Base-by-base conservation (phyloP, 2,888 invertebrate species). In the Scaptomyza caliginosa region DNA sequence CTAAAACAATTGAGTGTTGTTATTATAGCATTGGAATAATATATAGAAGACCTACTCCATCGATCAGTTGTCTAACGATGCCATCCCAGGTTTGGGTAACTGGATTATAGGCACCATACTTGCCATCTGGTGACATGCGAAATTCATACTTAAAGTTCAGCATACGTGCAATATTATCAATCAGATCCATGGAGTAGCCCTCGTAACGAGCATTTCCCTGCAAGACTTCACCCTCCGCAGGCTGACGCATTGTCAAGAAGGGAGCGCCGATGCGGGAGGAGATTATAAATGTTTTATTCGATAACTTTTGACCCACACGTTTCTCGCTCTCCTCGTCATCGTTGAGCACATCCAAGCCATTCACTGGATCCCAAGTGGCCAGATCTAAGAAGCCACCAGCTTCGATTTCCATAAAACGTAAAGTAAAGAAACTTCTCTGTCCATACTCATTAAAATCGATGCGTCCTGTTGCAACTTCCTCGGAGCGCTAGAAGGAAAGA, bases 101-200 rank as follows among this genome's bases (percentile, higher is more conserved):
- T 70, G 93, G 93, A 86, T 94, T 92, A 4, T 56, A 93, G 94
- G 1, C 93, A 0, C 96, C 96, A 84, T 96, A 96, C 42, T 92
- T 92, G 16, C 93, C 93, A 86, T 96, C 96, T 0, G 94, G 94
- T 0, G 95, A 94, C 50, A 96, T 91, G 74, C 94, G 93, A 73
- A 96, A 94, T 77, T 93, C 93, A 86, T 94, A 96, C 76, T 94
- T 94, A 77, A 96, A 94, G 62, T 94, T 93, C 48, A 95, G 88
- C 13, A 93, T 90, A 72, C 93, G 93, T 11, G 98, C 93, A 76
- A 99, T 95, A 86, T 94, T 95, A 67, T 95, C 93, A 77, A 99
- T 95, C 21, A 99, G 92, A 91, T 99, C 99, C 88, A 98, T 94
- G 4, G 97, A 96, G 90, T 97, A 99, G 1, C 98, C 98, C 90